These are phyloP conservation scores for Carterocephalus palaemon DNA, from an alignment of 2,888 invertebrate genomes.

Conservation along the genomic window DNA sequence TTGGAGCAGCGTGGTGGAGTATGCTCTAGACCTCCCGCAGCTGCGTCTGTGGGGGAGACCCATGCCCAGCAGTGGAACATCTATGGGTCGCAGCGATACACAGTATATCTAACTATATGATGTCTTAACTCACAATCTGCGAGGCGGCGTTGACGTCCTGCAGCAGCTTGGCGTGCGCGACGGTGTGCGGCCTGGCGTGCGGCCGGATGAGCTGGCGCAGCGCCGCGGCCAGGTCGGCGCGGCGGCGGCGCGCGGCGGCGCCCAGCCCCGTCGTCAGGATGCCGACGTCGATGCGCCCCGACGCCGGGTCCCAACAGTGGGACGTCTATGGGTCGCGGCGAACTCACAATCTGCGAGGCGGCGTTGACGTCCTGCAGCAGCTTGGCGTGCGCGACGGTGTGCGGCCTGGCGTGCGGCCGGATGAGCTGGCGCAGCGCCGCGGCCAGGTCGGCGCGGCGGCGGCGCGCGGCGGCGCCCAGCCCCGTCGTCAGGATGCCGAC, in stretches of 20 bases:
- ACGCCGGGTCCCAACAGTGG: conserved; percentile 98
- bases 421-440: conserved; percentile 85
- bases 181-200: conserved; percentile 85
- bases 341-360: conserved; percentile 84
- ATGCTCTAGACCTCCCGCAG: too few relatives aligned
- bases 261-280: conserved; percentile 98
- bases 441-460: conserved; percentile 87
- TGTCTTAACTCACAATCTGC: too few relatives aligned
- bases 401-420: conserved; percentile 82
- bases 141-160: conserved; percentile 89
- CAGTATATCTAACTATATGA: too few relatives aligned
- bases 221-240: conserved; percentile 85
- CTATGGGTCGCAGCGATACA: too few relatives aligned
- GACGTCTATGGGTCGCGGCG: too few relatives aligned
- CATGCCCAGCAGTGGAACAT: too few relatives aligned
- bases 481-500: conserved; percentile 98
- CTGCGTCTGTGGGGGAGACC: too few relatives aligned
- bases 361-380: conserved; percentile 89
- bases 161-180: conserved; percentile 89
- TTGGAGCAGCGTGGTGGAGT: too few relatives aligned
- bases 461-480: conserved; percentile 88
- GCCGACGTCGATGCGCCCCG: conserved; percentile 97
- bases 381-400: conserved; percentile 89
- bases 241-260: conserved; percentile 86
- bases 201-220: conserved; percentile 85